Percentiles rank a stretch among this genome's conserved stretches.
Conservation (phyloP, 1,140 invertebrate genomes). For the Lepidostoma basale region DNA sequence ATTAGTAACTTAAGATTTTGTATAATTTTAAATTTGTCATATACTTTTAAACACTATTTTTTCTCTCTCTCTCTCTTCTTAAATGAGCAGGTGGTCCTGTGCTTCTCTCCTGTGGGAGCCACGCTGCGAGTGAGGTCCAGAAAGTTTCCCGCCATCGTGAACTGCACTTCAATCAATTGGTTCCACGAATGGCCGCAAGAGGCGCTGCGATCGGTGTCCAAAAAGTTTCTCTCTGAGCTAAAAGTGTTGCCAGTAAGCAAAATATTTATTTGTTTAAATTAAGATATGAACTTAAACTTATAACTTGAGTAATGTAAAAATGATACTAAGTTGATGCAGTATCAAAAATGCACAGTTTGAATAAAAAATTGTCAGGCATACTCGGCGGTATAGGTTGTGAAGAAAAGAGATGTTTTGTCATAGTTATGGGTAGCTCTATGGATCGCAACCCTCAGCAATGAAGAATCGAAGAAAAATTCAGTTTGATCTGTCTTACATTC, state of each 20-base stretch:
- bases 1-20: background rate
- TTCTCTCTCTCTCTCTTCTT: background rate
- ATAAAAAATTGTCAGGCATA: too few relatives aligned
- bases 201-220: conserved; percentile 88
- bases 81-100: conserved; percentile 71
- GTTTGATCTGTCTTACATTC: too few relatives aligned
- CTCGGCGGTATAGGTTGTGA: too few relatives aligned
- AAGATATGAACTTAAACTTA: too few relatives aligned
- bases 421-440: too few relatives aligned
- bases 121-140: conserved; percentile 83
- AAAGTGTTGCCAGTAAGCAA: conserved; percentile 67
- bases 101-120: conserved; percentile 90
- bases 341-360: too few relatives aligned
- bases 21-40: background rate
- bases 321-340: too few relatives aligned
- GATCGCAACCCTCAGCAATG: too few relatives aligned
- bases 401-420: too few relatives aligned
- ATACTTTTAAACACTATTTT: too few relatives aligned
- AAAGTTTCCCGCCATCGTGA: conserved; percentile 94
- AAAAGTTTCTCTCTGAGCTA: conserved; percentile 79
- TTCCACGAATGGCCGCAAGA: conserved; percentile 96
- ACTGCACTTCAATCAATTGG: conserved; percentile 93
- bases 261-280: background rate
- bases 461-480: too few relatives aligned
- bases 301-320: too few relatives aligned